Evolutionary conservation across 2,113 vertebrate species (phyloP).

Genomic region (Bombycilla garrulus): DNA sequence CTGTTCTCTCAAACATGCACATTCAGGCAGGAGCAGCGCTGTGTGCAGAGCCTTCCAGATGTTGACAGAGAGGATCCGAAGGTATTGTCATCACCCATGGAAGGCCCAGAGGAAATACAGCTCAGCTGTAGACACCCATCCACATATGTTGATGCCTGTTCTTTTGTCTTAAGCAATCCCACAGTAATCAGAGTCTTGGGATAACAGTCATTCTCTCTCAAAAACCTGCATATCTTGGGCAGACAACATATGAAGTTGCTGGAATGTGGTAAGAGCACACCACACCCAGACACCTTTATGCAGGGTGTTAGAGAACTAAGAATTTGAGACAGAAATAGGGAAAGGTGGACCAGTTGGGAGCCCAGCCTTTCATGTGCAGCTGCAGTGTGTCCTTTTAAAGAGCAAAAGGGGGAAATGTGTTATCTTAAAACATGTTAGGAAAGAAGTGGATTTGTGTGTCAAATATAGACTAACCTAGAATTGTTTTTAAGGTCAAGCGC

Average conservation of each 20-base stretch:
- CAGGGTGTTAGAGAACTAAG: background rate
- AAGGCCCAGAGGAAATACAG: background rate
- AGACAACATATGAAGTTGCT: background rate
- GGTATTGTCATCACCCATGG: accelerated
- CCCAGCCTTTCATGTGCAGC: background rate
- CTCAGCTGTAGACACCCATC: background rate
- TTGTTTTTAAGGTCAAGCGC: background rate
- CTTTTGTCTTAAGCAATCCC: background rate
- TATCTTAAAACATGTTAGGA: background rate
- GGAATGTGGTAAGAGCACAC: background rate
- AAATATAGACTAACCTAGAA: background rate
- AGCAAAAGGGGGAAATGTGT: background rate
- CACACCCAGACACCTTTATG: accelerated
- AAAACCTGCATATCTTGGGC: background rate
- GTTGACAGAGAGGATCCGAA: background rate
- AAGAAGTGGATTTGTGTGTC: background rate
- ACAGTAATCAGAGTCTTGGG: background rate
- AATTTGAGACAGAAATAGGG: background rate
- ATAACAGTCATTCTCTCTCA: background rate
- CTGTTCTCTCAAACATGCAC: accelerated
- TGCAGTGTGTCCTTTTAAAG: background rate
- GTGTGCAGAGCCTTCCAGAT: accelerated
- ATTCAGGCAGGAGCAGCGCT: background rate
- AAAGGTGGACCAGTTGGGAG: background rate
- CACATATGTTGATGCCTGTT: accelerated